Base-by-base conservation (phyloP, 2,888 invertebrate genomes). In the Cremastobaeus sp. region DNA sequence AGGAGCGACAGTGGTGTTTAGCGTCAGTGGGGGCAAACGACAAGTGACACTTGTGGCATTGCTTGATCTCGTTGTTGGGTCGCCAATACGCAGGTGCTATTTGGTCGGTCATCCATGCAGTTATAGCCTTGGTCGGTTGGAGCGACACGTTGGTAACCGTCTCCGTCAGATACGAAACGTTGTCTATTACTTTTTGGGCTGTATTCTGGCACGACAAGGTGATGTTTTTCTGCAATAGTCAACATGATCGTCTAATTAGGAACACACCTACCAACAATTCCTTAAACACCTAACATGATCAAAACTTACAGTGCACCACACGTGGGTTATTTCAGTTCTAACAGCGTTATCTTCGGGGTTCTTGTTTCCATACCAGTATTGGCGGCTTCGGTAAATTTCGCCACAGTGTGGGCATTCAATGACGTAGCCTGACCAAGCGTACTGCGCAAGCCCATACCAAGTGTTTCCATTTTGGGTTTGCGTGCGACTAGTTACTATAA, bases 291-390 rank as follows among this genome's bases (percentile, higher is more conserved):
- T 45, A 32, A 4, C 4, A 39, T 39, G 18, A 8, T 39, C 1
- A 11, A 8, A 45, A 48, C 52, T 82, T 82, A 90, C 90, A 83
- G 87, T 86, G 47, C 88, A 89, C 91, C 90, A 91, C 5, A 91
- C 89, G 79, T 91, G 91, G 17, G 86, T 86, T 17, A 90, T 89
- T 78, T 91, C 90, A 2, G 88, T 89, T 41, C 89, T 85, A 9
- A 94, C 93, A 8, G 92, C 92, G 20, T 89, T 88, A 72, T 92
- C 91, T 83, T 93, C 93, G 0, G 94, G 93, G 71, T 91, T 90
- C 78, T 92, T 91, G 82, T 95, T 95, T 3, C 94, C 94, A 84
- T 92, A 94, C 95, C 95, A 95, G 85, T 92, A 93, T 83, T 95
- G 92, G 17, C 94, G 89, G 79, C 93, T 93, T 37, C 93, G 90